Evolutionary conservation across 2,113 vertebrate species (phyloP), one percentile per base, ranked within the genome.

Genomic region (Hippocampus comes): DNA sequence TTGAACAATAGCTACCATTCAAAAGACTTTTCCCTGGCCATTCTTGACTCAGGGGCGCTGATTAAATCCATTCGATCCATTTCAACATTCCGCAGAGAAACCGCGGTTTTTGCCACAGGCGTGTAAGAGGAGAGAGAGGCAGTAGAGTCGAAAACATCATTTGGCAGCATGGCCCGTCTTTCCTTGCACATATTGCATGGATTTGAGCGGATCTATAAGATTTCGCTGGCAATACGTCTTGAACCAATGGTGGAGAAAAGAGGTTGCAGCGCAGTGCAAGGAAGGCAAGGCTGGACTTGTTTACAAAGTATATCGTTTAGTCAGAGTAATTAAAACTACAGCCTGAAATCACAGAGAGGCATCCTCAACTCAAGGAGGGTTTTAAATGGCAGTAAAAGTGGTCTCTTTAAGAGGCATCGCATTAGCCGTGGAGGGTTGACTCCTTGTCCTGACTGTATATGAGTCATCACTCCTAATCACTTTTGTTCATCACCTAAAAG

Each of bases 361-460:
- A 38, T 70, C 70, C 81, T 70, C 46, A 72, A 60, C 67, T 61
- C 49, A 86, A 82, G 84, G 78, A 81, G 70, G 51, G 63, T 51
- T 79, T 76, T 27, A 67, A 83, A 83, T 71, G 57, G 59, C 27
- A 74, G 42, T 70, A n/a, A 71, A 78, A 53, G 18, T 2, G 34
- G 82, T 70, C 80, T 87, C 77, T 71, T 86, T 73, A 75, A 79
- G 72, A 74, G 73, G 64, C 74, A 84, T 84, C 80, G 77, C 82
- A 82, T 82, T 75, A 82, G 85, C 78, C 66, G 61, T 41, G 0
- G 20, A 56, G 21, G 41, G 41, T 3, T 71, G 68, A 81, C 76
- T 84, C 81, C 43, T 74, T 68, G 69, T 70, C 70, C 9, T 38
- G 71, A 78, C 79, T 76, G 66, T 23, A 72, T 72, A 75, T 48